phyloP scores from a whole-genome alignment of 2,113 vertebrate species.

The Capreolus pygargus region DNA sequence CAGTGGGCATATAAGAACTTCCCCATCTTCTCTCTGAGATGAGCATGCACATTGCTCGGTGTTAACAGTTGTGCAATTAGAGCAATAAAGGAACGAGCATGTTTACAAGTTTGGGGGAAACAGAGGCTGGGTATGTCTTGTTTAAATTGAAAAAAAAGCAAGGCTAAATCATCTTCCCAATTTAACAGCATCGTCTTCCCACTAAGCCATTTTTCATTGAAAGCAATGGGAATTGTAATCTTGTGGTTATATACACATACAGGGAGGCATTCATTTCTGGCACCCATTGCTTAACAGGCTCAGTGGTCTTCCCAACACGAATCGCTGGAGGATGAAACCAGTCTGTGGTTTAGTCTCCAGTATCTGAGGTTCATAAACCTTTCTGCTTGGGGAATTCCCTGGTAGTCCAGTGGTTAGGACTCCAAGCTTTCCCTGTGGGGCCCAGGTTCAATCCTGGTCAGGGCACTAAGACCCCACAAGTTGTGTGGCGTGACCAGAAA shows the following conservation, averaged over 20 bases:
- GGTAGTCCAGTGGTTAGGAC: neutral
- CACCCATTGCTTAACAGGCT: rapidly evolving
- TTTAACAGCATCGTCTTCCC: neutral
- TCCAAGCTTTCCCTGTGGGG: neutral
- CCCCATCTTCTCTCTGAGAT: neutral
- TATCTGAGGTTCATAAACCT: no score
- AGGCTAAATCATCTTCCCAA: neutral
- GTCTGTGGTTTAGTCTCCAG: neutral
- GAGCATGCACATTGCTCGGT: rapidly evolving
- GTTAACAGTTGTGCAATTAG: neutral
- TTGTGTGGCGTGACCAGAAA: neutral
- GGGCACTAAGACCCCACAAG: neutral
- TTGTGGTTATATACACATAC: neutral
- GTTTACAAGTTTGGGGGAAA: neutral
- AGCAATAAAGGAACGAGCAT: neutral
- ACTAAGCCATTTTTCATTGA: neutral
- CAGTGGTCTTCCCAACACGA: rapidly evolving
- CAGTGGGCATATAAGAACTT: rapidly evolving
- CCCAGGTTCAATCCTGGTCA: neutral
- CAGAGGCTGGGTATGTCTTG: neutral
- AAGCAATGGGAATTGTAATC: neutral
- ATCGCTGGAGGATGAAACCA: neutral
- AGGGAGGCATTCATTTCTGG: no score
- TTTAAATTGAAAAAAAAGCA: neutral
- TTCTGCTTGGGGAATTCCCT: neutral